Evolutionary conservation across 2,797 vertebrate species (phyloP).

Genomic region (Chaetodon trifasciatus): DNA sequence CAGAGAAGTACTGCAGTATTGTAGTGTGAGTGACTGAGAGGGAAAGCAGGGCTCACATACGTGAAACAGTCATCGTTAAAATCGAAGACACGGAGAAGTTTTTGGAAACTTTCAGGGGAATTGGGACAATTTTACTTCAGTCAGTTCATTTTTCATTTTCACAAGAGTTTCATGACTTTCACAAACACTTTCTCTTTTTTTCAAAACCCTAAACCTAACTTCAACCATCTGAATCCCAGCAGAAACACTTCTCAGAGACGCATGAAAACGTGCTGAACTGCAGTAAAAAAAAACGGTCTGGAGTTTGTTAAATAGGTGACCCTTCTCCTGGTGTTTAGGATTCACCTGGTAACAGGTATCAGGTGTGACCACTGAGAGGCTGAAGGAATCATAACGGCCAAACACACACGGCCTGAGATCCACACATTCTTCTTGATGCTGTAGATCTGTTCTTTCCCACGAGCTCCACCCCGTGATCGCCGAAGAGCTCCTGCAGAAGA

Average conservation of each 20-base stretch:
- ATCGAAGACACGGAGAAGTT: constrained; percentile 23
- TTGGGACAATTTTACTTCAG: constrained; percentile 5
- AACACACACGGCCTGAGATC: constrained; percentile 11
- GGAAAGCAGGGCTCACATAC: background rate
- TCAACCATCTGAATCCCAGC: too few relatives aligned
- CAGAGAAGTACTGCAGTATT: background rate
- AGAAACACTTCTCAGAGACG: too few relatives aligned
- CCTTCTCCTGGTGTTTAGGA: background rate
- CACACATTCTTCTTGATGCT: constrained; percentile 4
- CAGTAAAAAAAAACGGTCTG: background rate
- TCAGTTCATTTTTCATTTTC: background rate
- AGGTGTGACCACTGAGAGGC: background rate
- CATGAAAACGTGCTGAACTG: background rate
- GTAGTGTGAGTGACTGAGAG: background rate
- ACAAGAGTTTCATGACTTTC: background rate
- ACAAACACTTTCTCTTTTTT: background rate
- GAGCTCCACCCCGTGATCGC: constrained; percentile 15
- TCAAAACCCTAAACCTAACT: background rate
- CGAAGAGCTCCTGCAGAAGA: constrained; percentile 2
- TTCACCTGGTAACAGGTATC: background rate
- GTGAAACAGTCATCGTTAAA: constrained; percentile 21
- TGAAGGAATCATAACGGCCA: background rate
- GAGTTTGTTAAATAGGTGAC: background rate
- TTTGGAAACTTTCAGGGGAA: background rate
- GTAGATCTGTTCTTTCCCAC: constrained; percentile 20